Evolutionary conservation across 1,140 invertebrate genomes (phyloP), one percentile per base, ranked within the genome.

Genomic region (Zaprionus nigranus): DNA sequence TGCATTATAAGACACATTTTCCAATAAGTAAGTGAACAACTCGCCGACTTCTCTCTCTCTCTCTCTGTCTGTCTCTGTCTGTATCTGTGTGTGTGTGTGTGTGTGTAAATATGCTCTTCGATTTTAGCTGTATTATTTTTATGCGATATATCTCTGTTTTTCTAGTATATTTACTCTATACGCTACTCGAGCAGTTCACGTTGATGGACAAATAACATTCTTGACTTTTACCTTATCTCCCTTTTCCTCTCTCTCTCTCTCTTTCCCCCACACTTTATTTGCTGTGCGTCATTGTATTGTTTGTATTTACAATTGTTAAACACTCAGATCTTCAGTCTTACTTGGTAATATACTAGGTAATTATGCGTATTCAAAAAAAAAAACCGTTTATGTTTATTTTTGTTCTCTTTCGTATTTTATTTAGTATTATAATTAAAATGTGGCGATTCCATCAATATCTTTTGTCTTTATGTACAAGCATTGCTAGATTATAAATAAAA

Each of bases 21-120:
- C 75, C 78, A 88, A 83, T 83, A 83, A 87, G 73, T 87, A 87
- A 88, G 80, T 88, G 71, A 76, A 81, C 68, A 80, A 82, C 67
- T 79, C 51, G 76, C 57, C 30, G 30, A 34, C 9, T 34, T 11
- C 9, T 34, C 30, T 34, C 30, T 34, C 54, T 73, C 9, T 46
- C n/a, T 61, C 43, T 49, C 12, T 81, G 49, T 71, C 58, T 40
- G 51, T 56, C 46, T 53, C 7, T 38, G 12, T 61, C 26, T 59
- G 22, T 57, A 7, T 62, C 22, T 62, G 12, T 79, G 34, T 59
- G 40, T 30, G 51, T n/a, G 24, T 43, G 51, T 54, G 6, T 60
- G 51, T 68, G 46, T 51, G n/a, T 22, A 3, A 36, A 57, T 38
- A 57, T 20, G 5, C 12, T 36, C 15, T 28, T 53, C 53, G 20